Conservation (phyloP, 2,797 vertebrate genomes). For the Huso huso region DNA sequence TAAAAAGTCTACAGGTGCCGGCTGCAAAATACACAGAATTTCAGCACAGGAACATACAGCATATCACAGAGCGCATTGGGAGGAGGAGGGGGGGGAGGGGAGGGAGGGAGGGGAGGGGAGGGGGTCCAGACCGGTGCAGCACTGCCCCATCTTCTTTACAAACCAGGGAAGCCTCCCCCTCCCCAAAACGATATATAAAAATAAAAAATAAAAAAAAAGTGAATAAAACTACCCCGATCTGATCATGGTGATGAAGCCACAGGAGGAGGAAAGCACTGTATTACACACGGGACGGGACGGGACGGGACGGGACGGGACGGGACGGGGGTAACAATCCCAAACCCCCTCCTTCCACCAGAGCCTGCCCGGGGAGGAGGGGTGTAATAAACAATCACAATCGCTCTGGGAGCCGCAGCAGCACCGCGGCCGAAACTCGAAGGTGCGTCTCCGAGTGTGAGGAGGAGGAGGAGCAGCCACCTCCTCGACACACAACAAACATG, state of each 20-base stretch:
- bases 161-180: not conserved
- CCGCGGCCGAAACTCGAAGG: conserved; percentile 41
- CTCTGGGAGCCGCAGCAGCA: conserved; percentile 4
- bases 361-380: conserved; percentile 28
- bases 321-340: not conserved
- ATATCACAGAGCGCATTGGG: conserved; percentile 22
- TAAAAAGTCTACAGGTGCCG: conserved; percentile 36
- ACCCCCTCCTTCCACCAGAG: conserved; percentile 17
- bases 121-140: not conserved
- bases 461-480: too few species aligned
- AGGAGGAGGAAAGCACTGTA: conserved; percentile 4
- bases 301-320: conserved; percentile 1
- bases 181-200: not conserved
- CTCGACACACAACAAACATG: not conserved
- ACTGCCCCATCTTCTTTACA: not conserved
- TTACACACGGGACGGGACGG: conserved; percentile 6
- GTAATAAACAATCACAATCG: not conserved
- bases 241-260: not conserved
- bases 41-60: conserved; percentile 2
- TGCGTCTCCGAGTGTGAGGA: conserved; percentile 34
- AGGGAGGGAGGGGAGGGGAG: conserved; percentile 4
- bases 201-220: not conserved
- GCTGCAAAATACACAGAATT: conserved; percentile 20
- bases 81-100: not conserved
- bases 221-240: not conserved